Percentiles rank a stretch among this genome's conserved stretches.
These are phyloP conservation scores for Ceratina calcarata DNA, from an alignment of 1,140 invertebrate species.

Conservation along the genomic window DNA sequence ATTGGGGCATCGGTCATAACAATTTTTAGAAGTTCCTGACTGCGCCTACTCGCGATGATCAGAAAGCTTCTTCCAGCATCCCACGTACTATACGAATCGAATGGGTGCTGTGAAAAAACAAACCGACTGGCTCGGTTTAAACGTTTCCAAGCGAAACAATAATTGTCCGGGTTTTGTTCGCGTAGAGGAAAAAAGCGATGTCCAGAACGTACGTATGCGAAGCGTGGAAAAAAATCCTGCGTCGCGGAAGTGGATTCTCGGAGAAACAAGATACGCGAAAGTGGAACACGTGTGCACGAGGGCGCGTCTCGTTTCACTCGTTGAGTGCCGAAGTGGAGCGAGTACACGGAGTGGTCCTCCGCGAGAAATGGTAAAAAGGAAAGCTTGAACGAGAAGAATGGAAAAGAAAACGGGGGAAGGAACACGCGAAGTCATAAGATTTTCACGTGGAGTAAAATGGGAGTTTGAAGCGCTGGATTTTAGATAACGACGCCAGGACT, in stretches of 20 bases:
- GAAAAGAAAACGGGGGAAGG: not conserved
- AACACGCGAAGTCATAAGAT: not conserved
- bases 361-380: not conserved
- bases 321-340: constrained; percentile 15
- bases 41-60: too few species aligned
- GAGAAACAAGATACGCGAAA: constrained; percentile 31
- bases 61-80: too few species aligned
- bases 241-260: constrained; percentile 30
- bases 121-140: not conserved
- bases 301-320: constrained; percentile 33
- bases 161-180: constrained; percentile 28
- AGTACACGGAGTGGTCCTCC: constrained; percentile 15
- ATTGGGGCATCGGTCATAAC: too few species aligned
- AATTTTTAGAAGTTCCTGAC: too few species aligned
- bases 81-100: too few species aligned
- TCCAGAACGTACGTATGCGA: not conserved
- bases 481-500: too few species aligned
- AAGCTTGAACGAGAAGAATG: not conserved
- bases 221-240: constrained; percentile 2
- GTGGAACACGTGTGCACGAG: constrained; percentile 27
- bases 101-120: not conserved
- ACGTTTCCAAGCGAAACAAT: constrained; percentile 30
- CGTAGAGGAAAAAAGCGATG: not conserved
- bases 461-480: too few species aligned
- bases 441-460: too few species aligned